Evolutionary conservation across 2,113 vertebrate species (phyloP).

Genomic region (Onychorhynchus coronatus): DNA sequence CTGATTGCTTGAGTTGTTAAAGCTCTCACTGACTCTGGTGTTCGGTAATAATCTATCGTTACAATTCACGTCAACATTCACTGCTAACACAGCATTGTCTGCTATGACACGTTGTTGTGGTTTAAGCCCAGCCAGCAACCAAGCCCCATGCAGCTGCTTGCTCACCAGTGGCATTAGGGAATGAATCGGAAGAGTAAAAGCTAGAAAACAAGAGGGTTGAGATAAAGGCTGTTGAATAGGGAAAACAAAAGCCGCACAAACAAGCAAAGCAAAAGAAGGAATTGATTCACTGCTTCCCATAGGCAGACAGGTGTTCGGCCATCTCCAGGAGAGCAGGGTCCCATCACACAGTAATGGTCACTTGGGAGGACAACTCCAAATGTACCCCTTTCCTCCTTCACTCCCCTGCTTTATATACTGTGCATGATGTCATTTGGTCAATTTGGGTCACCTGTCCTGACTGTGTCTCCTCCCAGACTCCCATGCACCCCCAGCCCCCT

Average conservation of each 20-base stretch:
- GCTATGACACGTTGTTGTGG: background rate
- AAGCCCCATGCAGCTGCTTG: accelerated
- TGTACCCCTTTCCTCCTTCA: background rate
- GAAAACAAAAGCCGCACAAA: background rate
- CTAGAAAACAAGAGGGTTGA: background rate
- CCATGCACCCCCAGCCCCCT: background rate
- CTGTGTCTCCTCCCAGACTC: background rate
- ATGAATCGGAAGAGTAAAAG: background rate
- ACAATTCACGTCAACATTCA: background rate
- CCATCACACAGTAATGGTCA: background rate
- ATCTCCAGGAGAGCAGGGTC: background rate
- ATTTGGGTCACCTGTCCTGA: background rate
- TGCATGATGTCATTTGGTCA: background rate
- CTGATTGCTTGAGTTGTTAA: background rate
- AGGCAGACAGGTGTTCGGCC: background rate
- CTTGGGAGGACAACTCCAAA: background rate
- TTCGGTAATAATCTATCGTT: background rate
- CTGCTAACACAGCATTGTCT: background rate
- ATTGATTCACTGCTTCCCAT: accelerated
- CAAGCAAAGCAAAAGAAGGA: background rate
- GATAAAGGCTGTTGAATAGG: background rate
- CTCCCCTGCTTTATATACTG: accelerated
- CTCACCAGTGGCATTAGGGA: background rate
- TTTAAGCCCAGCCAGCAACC: background rate
- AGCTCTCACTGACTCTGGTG: background rate